phyloP scores from a whole-genome alignment of 2,797 vertebrate species.

The Sebastes matsubarae region DNA sequence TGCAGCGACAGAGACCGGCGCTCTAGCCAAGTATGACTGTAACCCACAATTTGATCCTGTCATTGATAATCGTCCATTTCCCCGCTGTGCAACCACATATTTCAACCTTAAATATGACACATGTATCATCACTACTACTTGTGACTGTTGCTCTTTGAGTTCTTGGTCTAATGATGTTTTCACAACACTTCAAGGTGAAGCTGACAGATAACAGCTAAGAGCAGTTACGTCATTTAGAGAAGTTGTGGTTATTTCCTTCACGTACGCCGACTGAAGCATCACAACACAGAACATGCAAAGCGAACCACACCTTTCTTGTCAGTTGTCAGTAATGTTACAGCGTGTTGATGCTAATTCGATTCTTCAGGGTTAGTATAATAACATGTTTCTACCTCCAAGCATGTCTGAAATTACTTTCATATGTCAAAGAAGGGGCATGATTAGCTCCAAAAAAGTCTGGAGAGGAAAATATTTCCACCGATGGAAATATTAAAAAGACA shows the following conservation, averaged over 20 bases:
- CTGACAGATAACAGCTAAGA: conserved; percentile 34
- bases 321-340: background rate
- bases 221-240: conserved; percentile 20
- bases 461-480: background rate
- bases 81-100: background rate
- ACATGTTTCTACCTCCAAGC: background rate
- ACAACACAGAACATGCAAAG: background rate
- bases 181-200: conserved; percentile 6
- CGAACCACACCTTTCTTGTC: background rate
- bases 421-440: background rate
- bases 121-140: background rate
- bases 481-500: conserved; percentile 12
- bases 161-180: conserved; percentile 11
- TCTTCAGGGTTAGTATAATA: background rate
- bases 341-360: background rate
- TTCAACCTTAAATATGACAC: background rate
- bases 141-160: background rate
- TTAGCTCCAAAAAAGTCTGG: background rate
- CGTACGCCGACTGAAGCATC: background rate
- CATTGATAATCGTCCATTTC: background rate
- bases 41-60: background rate
- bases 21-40: background rate
- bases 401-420: background rate
- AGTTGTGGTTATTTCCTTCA: conserved; percentile 3
- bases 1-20: background rate